Evolutionary conservation across 2,797 vertebrate species (phyloP).

Genomic region (Pseudotriccus pelzelni): DNA sequence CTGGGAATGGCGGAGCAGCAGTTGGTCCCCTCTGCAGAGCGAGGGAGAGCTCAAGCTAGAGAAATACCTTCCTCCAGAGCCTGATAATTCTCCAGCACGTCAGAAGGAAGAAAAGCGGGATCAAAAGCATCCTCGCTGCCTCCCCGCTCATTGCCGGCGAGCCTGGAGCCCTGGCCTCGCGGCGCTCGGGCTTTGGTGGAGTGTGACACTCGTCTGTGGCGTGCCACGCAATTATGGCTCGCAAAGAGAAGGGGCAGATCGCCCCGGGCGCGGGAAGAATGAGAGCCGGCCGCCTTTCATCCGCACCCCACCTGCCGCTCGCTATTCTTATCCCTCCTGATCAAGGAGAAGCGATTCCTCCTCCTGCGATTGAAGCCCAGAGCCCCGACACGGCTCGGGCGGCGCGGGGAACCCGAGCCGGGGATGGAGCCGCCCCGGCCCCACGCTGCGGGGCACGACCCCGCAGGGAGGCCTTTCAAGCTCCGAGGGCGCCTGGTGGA

Average conservation of each 20-base stretch:
- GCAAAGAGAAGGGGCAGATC: constrained; percentile 24
- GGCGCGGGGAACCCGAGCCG: neutral
- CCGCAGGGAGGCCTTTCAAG: neutral
- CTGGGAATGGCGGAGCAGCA: neutral
- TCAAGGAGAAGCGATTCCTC: constrained; percentile 33
- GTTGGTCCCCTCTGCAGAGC: neutral
- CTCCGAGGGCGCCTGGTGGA: neutral
- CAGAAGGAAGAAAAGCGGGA: constrained; percentile 20
- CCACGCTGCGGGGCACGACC: neutral
- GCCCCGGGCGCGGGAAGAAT: neutral
- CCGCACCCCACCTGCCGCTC: constrained; percentile 47
- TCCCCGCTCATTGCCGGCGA: constrained; percentile 13
- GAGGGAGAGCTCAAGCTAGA: neutral
- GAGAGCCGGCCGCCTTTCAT: constrained; percentile 61
- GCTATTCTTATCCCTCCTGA: constrained; percentile 59
- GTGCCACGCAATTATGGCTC: constrained; percentile 31
- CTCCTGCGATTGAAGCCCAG: neutral
- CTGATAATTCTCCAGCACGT: neutral
- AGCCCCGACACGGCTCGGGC: neutral
- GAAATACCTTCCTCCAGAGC: neutral
- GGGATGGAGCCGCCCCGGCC: neutral
- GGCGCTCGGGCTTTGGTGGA: constrained; percentile 16
- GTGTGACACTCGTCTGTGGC: neutral
- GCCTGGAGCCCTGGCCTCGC: neutral
- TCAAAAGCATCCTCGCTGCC: constrained; percentile 37